phyloP scores from a whole-genome alignment of 2,888 invertebrate genomes.

The Nomada flava region DNA sequence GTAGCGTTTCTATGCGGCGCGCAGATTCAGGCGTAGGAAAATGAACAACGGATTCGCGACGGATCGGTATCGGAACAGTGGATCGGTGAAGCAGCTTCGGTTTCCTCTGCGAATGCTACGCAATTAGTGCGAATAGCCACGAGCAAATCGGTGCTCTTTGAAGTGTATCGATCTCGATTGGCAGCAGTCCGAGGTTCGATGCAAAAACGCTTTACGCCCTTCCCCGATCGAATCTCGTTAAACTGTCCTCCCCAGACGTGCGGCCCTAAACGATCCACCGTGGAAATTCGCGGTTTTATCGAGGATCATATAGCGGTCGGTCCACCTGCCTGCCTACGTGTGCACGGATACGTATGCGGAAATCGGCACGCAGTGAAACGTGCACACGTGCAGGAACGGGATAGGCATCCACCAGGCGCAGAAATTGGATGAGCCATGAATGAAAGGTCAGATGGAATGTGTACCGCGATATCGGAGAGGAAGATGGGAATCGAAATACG shows the following conservation, averaged over 20 bases:
- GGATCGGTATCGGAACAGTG: neutral
- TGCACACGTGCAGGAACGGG: neutral
- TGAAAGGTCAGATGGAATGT: slow-evolving; percentile 58
- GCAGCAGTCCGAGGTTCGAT: slow-evolving; percentile 42
- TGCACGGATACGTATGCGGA: neutral
- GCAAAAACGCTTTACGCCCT: slow-evolving; percentile 51
- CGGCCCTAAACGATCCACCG: slow-evolving; percentile 60
- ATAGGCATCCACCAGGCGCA: slow-evolving; percentile 43
- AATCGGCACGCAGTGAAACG: neutral
- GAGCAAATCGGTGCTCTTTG: slow-evolving; percentile 31
- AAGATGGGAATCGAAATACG: slow-evolving; percentile 48
- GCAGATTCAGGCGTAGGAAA: too few relatives aligned
- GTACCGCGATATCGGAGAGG: slow-evolving; percentile 41
- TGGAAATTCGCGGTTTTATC: slow-evolving; percentile 74
- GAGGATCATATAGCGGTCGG: slow-evolving; percentile 64
- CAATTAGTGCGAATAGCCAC: slow-evolving; percentile 36
- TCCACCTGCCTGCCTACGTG: neutral
- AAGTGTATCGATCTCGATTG: slow-evolving; percentile 67
- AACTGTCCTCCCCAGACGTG: slow-evolving; percentile 70
- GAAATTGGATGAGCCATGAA: slow-evolving; percentile 63
- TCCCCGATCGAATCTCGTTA: slow-evolving; percentile 67
- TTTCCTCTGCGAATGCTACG: neutral
- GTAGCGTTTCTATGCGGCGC: too few relatives aligned
- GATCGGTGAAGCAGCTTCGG: neutral
- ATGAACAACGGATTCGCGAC: neutral